Base-by-base conservation (phyloP, 2,797 vertebrate genomes). In the Euphonia xanthogaster region DNA sequence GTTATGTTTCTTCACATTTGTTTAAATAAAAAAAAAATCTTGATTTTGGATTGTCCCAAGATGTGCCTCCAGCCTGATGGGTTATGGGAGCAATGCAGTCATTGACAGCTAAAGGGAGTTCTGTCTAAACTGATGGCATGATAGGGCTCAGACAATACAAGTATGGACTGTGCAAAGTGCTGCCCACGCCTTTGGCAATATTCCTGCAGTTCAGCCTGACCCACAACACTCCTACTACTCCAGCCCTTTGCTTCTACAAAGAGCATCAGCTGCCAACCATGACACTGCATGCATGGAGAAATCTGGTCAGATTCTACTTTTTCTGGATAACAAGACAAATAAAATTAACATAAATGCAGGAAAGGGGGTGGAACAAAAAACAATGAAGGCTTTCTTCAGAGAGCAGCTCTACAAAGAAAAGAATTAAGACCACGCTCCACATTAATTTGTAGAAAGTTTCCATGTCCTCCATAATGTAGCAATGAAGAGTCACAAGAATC, bases 171-270 rank as follows among this genome's bases (percentile, higher is more conserved):
- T 68, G 75, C 75, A 80, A 75, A 96, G 91, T 40, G 44, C 95
- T 95, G 92, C 95, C 93, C 87, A 80, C 48, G 9, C 62, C 91
- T 94, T 91, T 96, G 96, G 91, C 89, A 88, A 33, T 21, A 24
- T 90, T 91, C 91, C 87, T 88, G 35, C 72, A 68, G 94, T 93
- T 93, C 94, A 95, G 78, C 72, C 84, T 96, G 96, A 96, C 94
- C 94, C 89, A 92, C 86, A 92, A 30, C 68, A 61, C 65, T 90
- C 81, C 63, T 82, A 33, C 50, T 89, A 2, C 53, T 96, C 42
- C 78, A 89, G 65, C 28, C 50, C 44, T 86, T 80, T 85, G 54
- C 81, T 90, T 80, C 92, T 86, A 86, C 77, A 92, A 89, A 83
- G 65, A 96, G 65, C 78, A 78, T 74, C 80, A 58, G 21, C 94